phyloP scores from a whole-genome alignment of 2,113 vertebrate species.

The Petrocephalus zakoni region DNA sequence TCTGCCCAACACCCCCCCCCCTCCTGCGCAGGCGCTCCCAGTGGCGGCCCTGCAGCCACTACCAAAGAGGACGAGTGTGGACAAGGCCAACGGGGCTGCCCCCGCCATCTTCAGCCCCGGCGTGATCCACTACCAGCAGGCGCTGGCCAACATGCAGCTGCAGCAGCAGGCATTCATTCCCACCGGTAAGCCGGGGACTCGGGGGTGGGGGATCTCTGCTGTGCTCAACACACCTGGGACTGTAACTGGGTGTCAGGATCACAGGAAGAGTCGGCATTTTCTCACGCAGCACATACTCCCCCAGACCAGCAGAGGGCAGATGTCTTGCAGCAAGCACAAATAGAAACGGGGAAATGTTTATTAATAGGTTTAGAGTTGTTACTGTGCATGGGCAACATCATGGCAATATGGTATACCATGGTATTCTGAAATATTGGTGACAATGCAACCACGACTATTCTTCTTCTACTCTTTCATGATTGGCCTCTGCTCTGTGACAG shows the following conservation, averaged over 20 bases:
- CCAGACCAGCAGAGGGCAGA: background rate
- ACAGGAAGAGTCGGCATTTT: background rate
- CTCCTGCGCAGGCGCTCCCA: conserved; percentile 53
- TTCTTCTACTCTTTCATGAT: background rate
- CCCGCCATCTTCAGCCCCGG: conserved; percentile 80
- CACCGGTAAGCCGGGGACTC: conserved; percentile 67
- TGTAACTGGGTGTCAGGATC: background rate
- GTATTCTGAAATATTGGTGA: background rate
- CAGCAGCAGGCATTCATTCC: conserved; percentile 87
- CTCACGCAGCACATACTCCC: background rate
- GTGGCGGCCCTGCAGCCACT: conserved; percentile 77
- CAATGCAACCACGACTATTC: background rate
- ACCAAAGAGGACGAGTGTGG: conserved; percentile 88
- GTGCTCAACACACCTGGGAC: background rate
- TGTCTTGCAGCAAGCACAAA: too few species aligned
- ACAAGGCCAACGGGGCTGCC: conserved; percentile 87
- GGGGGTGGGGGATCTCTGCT: background rate
- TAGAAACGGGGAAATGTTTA: too few species aligned
- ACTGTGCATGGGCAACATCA: background rate
- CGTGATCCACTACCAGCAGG: conserved; percentile 97
- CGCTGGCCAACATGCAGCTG: conserved; percentile 92
- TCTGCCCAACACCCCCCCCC: background rate
- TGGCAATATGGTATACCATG: background rate
- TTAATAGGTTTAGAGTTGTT: background rate
- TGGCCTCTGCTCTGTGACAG: background rate